Evolutionary conservation across 2,888 invertebrate species (phyloP), one percentile per base, ranked within the genome.

Genomic region (Macrophya annulata): DNA sequence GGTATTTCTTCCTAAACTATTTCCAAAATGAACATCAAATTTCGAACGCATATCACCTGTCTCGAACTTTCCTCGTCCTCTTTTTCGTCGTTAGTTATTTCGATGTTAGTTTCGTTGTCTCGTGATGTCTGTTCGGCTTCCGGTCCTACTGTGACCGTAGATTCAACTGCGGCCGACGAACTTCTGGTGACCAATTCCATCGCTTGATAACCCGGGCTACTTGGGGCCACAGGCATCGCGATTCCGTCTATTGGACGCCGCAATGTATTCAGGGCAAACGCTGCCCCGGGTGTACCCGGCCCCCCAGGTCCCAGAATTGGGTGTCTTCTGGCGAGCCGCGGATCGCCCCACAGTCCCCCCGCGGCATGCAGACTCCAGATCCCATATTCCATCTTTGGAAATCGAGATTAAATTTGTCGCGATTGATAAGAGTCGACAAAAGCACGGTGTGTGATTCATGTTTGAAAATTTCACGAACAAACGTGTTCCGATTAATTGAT

Each of bases 381-480:
- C 90, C 93, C 93, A 93, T 93, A 93, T 92, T 93, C 93, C 93
- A 93, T 93, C 93, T 93, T 87, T 0, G 51, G 25, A 17, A 17
- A 43, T 25, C 31, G 37, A 76, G 21, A 48, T 43, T 17, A 37
- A 17, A 40, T 15, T 40, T 4, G 37, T 6, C 31, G 68, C 15
- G 37, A 4, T 68, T 31, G 25, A 15, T 15, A 3, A 25, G 25
- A 68, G 37, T 31, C 10, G 15, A 25, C 5, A 25, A 72, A 43
- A 43, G 8, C 31, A 12, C 68, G 40, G 10, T 72, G 31, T 31
- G 31, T 31, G 31, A 2, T 31, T 3, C 31, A 31, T 31, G 31
- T 1, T 31, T 3, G 31, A 31, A 1, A 31, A 31, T 31, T 31
- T 31, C 31, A 31, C 31, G 31, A 31, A 3, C 3, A 31, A 31